phyloP scores from a whole-genome alignment of 1,140 invertebrate species.

The Megathymus violae region DNA sequence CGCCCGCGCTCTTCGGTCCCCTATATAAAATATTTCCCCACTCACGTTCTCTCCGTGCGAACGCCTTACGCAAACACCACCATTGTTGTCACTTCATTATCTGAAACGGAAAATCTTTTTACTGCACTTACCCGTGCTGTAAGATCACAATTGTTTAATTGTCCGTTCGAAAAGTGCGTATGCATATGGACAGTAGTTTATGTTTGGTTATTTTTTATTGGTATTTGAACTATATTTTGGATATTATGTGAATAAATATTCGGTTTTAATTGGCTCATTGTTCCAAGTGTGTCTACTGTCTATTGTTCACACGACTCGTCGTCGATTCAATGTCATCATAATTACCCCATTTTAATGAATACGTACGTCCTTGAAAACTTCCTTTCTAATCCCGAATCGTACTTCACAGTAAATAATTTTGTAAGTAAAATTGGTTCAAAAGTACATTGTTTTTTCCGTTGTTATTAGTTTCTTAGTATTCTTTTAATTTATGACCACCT shows the following conservation, averaged over 20 bases:
- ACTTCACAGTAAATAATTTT: neutral
- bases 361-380: conserved; percentile 2
- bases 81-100: conserved; percentile 83
- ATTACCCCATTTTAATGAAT: conserved; percentile 30
- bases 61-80: conserved; percentile 72
- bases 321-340: conserved; percentile 34
- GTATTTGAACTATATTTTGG: conserved; percentile 15
- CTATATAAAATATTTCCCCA: conserved; percentile 82
- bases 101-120: conserved; percentile 83
- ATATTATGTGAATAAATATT: conserved; percentile 16
- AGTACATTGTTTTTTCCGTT: too few relatives aligned
- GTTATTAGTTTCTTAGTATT: too few relatives aligned
- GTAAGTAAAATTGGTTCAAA: too few relatives aligned
- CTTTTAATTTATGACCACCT: too few relatives aligned
- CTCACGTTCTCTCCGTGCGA: conserved; percentile 70
- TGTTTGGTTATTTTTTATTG: conserved; percentile 32
- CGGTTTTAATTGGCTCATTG: conserved; percentile 38
- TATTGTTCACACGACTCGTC: conserved; percentile 27
- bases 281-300: neutral
- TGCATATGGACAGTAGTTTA: conserved; percentile 45
- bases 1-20: conserved; percentile 56
- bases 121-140: conserved; percentile 62
- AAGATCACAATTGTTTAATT: conserved; percentile 78
- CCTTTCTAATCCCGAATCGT: neutral
- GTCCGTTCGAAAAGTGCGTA: conserved; percentile 59